Conservation (phyloP, 2,888 invertebrate species). For the Hofmannophila pseudospretella region DNA sequence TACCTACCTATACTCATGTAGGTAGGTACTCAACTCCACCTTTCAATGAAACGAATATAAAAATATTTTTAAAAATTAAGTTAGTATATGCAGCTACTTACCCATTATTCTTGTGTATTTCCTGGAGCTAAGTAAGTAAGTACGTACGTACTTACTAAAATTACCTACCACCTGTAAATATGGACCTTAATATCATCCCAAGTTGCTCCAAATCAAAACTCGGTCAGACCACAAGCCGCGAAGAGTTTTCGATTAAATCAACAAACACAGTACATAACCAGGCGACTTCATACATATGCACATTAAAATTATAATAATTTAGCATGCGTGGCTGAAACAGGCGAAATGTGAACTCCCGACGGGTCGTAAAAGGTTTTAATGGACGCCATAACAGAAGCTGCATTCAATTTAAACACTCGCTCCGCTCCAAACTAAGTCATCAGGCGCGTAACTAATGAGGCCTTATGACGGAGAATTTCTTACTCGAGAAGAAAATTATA, state of each 20-base stretch:
- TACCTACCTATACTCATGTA: too few relatives aligned
- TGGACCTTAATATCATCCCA: background rate
- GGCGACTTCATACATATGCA: slow-evolving; percentile 21
- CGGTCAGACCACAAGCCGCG: background rate
- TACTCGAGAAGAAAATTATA: slow-evolving; percentile 1
- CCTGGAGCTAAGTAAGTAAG: too few relatives aligned
- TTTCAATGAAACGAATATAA: too few relatives aligned
- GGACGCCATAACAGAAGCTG: slow-evolving; percentile 39
- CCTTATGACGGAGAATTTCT: slow-evolving; percentile 8
- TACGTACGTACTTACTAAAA: too few relatives aligned
- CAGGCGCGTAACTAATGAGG: slow-evolving; percentile 38
- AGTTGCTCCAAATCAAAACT: background rate
- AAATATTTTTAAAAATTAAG: too few relatives aligned
- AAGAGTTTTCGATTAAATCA: slow-evolving; percentile 9
- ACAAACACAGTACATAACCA: slow-evolving; percentile 12
- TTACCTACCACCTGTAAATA: too few relatives aligned
- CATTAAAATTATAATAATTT: slow-evolving; percentile 39
- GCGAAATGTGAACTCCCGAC: slow-evolving; percentile 32
- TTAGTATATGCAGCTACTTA: too few relatives aligned
- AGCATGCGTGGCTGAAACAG: slow-evolving; percentile 32
- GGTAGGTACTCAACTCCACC: too few relatives aligned
- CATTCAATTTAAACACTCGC: slow-evolving; percentile 41
- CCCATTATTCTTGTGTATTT: too few relatives aligned
- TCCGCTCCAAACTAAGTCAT: slow-evolving; percentile 28
- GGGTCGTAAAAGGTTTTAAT: slow-evolving; percentile 52